Conservation (phyloP, 2,888 invertebrate genomes). For the Microctonus brassicae region DNA sequence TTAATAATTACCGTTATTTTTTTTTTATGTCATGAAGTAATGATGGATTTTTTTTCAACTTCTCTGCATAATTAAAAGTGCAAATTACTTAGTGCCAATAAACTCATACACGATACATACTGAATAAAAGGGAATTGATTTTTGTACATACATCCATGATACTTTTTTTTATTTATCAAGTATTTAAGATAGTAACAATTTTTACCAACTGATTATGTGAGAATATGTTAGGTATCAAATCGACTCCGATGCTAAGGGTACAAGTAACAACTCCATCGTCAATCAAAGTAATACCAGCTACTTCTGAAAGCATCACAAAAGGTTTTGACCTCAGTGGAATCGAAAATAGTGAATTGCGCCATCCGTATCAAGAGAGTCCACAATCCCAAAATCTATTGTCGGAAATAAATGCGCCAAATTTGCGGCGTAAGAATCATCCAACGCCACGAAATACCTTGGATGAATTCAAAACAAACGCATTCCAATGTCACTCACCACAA, state of each 20-base stretch:
- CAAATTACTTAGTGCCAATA: too few species aligned
- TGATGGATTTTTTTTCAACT: too few species aligned
- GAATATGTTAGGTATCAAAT: conserved; percentile 70
- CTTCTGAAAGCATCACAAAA: conserved; percentile 54
- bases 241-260: conserved; percentile 49
- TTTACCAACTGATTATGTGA: conserved; percentile 23
- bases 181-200: conserved; percentile 10
- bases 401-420: conserved; percentile 58
- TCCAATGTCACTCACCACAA: conserved; percentile 79
- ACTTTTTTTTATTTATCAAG: neutral
- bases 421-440: conserved; percentile 63
- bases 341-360: conserved; percentile 54
- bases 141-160: too few species aligned
- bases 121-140: too few species aligned
- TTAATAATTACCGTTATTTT: too few species aligned
- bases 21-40: too few species aligned
- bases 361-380: conserved; percentile 53
- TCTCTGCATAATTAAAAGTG: too few species aligned
- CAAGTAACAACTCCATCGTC: conserved; percentile 53
- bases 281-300: conserved; percentile 62
- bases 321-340: conserved; percentile 59
- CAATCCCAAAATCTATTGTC: conserved; percentile 61
- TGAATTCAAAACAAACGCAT: conserved; percentile 69
- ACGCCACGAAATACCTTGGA: conserved; percentile 56
- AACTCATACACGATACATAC: too few species aligned